A percentile compares a stretch with the other conserved stretches of the same genome.
Conservation (phyloP, 2,888 invertebrate genomes). For the Aspidapion aeneum region DNA sequence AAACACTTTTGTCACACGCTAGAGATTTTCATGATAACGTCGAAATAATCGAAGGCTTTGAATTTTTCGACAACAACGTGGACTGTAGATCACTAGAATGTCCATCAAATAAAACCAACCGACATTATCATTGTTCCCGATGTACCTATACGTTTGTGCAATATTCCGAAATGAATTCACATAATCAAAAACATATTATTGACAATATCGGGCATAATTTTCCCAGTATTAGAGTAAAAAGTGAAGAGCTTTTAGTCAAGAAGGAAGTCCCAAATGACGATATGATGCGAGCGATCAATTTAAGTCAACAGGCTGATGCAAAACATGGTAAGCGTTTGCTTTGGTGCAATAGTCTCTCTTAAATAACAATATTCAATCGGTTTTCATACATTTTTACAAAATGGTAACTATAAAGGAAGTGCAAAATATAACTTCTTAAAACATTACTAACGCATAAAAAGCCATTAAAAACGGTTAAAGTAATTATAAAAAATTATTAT, state of each 20-base stretch:
- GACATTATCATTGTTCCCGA: slow-evolving; percentile 74
- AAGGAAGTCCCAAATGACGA: slow-evolving; percentile 31
- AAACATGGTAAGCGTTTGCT: neutral
- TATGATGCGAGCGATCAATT: slow-evolving; percentile 42
- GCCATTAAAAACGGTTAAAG: too few relatives aligned
- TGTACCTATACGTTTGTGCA: slow-evolving; percentile 72
- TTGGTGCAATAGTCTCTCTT: too few relatives aligned
- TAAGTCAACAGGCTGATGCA: slow-evolving; percentile 34
- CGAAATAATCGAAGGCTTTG: slow-evolving; percentile 80
- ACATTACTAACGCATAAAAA: too few relatives aligned
- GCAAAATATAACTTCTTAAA: too few relatives aligned
- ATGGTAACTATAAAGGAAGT: too few relatives aligned
- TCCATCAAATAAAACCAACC: slow-evolving; percentile 63
- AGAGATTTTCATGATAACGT: slow-evolving; percentile 82
- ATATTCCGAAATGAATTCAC: slow-evolving; percentile 69
- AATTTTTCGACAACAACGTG: slow-evolving; percentile 73
- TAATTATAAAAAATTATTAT: too few relatives aligned
- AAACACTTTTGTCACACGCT: slow-evolving; percentile 76
- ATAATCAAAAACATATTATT: slow-evolving; percentile 63
- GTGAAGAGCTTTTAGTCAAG: slow-evolving; percentile 35
- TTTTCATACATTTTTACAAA: too few relatives aligned
- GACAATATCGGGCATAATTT: slow-evolving; percentile 27
- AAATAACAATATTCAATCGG: too few relatives aligned
- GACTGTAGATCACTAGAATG: slow-evolving; percentile 67
- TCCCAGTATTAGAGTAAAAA: slow-evolving; percentile 32